phyloP scores from a whole-genome alignment of 2,797 vertebrate species.

The Anolis apletophallus region DNA sequence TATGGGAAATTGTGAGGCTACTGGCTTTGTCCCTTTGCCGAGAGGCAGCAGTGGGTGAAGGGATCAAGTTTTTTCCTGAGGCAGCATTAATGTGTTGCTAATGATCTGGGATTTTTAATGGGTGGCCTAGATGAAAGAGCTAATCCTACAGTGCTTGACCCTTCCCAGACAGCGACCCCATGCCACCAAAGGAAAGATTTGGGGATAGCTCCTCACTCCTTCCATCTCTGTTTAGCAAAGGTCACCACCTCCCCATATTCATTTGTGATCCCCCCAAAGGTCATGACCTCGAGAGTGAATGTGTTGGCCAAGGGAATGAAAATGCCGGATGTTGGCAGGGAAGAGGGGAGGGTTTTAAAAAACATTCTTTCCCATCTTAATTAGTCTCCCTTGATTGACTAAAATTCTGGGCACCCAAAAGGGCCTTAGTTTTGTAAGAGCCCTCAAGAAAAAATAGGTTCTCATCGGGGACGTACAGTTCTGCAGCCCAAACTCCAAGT shows the following conservation, averaged over 20 bases:
- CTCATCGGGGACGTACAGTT: slow-evolving; percentile 10
- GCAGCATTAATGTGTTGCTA: slow-evolving; percentile 43
- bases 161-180: slow-evolving; percentile 31
- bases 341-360: slow-evolving; percentile 18
- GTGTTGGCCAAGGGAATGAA: slow-evolving; percentile 22
- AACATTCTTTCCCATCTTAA: slow-evolving; percentile 36
- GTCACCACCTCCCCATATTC: slow-evolving; percentile 19
- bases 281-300: slow-evolving; percentile 19
- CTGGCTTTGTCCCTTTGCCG: slow-evolving; percentile 8
- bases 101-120: slow-evolving; percentile 40
- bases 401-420: slow-evolving; percentile 30
- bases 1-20: slow-evolving; percentile 9
- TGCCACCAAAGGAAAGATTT: slow-evolving; percentile 32
- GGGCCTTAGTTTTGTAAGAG: slow-evolving; percentile 35
- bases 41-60: not conserved
- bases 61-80: slow-evolving; percentile 27
- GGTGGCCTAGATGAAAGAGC: slow-evolving; percentile 36
- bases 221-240: slow-evolving; percentile 30
- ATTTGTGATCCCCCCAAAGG: slow-evolving; percentile 29
- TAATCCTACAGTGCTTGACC: slow-evolving; percentile 39
- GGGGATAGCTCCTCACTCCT: slow-evolving; percentile 14
- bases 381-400: slow-evolving; percentile 41
- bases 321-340: slow-evolving; percentile 35
- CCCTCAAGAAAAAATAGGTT: slow-evolving; percentile 27
- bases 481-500: not conserved